Conservation (phyloP, 2,113 vertebrate species). For the Labrus mixtus region DNA sequence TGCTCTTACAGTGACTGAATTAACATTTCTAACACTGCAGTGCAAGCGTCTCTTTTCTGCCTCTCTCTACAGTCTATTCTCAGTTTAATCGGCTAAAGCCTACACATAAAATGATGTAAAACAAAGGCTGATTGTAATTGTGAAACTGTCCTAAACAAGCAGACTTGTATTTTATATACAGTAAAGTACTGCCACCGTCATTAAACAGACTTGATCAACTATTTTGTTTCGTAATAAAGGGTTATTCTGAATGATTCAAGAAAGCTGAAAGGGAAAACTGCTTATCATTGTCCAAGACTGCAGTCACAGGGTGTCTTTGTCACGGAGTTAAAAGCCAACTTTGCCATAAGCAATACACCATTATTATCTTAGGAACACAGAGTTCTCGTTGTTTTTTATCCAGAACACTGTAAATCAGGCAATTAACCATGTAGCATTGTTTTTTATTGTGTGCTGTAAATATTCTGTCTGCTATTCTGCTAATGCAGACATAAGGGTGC, state of each 20-base stretch:
- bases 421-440: constrained; percentile 57
- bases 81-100: background rate
- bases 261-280: constrained; percentile 7
- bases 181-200: background rate
- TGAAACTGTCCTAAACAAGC: no score
- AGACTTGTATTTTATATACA: background rate
- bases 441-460: constrained; percentile 60
- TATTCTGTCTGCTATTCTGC: constrained; percentile 78
- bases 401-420: constrained; percentile 40
- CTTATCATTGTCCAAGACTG: background rate
- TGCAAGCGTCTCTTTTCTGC: background rate
- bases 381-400: constrained; percentile 40
- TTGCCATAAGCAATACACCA: background rate
- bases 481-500: constrained; percentile 90
- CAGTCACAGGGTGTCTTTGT: constrained; percentile 7
- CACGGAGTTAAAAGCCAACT: background rate
- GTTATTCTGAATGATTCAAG: background rate
- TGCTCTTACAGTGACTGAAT: constrained; percentile 7
- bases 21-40: constrained; percentile 29
- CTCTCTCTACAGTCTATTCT: background rate
- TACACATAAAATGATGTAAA: no score
- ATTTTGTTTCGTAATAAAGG: background rate
- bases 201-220: background rate
- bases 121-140: no score
- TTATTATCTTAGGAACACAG: constrained; percentile 4